These are phyloP conservation scores for Pogoniulus pusillus DNA, from an alignment of 2,797 vertebrate genomes.

Conservation along the genomic window DNA sequence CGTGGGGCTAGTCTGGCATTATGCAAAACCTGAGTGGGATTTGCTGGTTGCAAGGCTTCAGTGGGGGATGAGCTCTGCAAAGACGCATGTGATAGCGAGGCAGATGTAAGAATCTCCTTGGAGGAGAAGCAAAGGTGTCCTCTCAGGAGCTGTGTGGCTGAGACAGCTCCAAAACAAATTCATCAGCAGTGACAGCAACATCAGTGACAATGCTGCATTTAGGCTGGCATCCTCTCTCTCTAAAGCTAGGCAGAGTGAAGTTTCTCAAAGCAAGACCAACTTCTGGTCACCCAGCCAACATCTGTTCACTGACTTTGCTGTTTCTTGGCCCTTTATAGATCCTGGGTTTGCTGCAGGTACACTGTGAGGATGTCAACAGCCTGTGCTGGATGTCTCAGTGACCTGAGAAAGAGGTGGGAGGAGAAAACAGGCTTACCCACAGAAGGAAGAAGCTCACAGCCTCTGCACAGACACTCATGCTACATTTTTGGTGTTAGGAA, in stretches of 20 bases:
- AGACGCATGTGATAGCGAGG: background rate
- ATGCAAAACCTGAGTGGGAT: background rate
- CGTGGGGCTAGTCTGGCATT: background rate
- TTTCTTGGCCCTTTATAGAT: rapidly evolving
- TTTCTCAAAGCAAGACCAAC: background rate
- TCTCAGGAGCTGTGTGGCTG: background rate
- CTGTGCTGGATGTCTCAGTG: background rate
- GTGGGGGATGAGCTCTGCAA: background rate
- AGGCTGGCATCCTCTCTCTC: background rate
- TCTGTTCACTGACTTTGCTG: background rate
- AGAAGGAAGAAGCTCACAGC: background rate
- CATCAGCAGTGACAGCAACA: background rate
- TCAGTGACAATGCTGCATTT: background rate
- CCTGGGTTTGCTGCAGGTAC: background rate
- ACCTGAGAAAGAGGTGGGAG: background rate
- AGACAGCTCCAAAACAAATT: background rate
- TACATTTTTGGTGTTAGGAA: background rate
- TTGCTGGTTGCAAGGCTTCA: background rate
- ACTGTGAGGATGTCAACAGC: rapidly evolving
- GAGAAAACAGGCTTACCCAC: rapidly evolving
- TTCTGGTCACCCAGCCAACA: background rate
- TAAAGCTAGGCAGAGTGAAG: background rate
- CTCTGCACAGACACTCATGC: background rate
- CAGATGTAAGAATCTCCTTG: background rate
- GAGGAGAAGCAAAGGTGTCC: background rate